Conservation (phyloP, 1,140 invertebrate genomes). For the Psix sp. region DNA sequence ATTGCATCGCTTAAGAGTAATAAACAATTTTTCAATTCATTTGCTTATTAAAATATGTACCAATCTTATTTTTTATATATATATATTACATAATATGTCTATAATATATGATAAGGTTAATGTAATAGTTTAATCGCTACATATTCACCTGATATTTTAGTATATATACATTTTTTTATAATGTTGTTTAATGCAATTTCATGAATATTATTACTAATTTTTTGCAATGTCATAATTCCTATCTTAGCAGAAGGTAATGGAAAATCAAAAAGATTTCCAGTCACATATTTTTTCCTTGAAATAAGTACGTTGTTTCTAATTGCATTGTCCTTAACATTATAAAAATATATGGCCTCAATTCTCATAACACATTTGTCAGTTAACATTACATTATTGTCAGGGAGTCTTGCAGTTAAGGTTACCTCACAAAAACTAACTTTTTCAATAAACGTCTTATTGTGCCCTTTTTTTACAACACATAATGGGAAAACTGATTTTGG, state of each 20-base stretch:
- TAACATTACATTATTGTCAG: constrained; percentile 8
- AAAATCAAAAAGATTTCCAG: background rate
- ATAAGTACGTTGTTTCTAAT: too few relatives aligned
- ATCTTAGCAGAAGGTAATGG: constrained; percentile 1
- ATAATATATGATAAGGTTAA: too few relatives aligned
- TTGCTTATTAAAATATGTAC: too few relatives aligned
- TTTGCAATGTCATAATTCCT: constrained; percentile 1
- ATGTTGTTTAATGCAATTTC: background rate
- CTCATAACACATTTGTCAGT: background rate
- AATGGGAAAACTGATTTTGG: background rate
- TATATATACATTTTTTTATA: constrained; percentile 1
- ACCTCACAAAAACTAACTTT: background rate
- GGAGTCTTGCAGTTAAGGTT: constrained; percentile 2
- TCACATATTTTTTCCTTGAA: background rate
- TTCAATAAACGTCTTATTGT: background rate
- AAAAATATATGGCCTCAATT: constrained; percentile 3
- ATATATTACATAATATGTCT: too few relatives aligned
- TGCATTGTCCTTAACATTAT: background rate
- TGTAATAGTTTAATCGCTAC: background rate
- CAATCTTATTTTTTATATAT: too few relatives aligned
- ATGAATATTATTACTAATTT: background rate
- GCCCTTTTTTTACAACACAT: background rate
- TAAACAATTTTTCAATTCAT: too few relatives aligned
- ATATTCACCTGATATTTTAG: background rate
- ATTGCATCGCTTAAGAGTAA: too few relatives aligned